These are phyloP conservation scores for Stichodactyla mertensii DNA, from an alignment of 64 coral and sea anemone genomes.

Conservation along the genomic window DNA sequence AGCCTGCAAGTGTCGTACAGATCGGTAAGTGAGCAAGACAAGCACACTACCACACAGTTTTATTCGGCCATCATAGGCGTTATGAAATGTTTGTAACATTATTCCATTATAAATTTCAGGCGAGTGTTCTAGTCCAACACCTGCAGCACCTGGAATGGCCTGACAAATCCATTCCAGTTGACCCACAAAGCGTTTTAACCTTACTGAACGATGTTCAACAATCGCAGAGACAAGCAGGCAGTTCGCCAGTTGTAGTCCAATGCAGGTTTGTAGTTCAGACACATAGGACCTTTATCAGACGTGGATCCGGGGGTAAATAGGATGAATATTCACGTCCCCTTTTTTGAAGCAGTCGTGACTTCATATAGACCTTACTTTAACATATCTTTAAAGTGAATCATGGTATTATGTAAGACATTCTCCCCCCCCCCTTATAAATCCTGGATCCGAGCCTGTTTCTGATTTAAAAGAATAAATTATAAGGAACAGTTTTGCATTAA, in stretches of 20 bases:
- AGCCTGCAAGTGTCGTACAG: background rate
- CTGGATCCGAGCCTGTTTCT: too few species aligned
- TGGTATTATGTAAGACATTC: too few species aligned
- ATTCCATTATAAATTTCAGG: background rate
- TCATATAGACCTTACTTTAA: too few species aligned
- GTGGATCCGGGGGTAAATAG: too few species aligned
- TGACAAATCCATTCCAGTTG: background rate
- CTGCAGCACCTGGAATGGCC: background rate
- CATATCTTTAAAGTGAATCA: too few species aligned
- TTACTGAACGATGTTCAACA: conserved; percentile 13
- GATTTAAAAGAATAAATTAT: too few species aligned
- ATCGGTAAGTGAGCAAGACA: background rate
- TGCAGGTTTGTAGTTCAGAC: conserved; percentile 6
- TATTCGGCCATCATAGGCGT: too few species aligned
- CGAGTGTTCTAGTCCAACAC: background rate
- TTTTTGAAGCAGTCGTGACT: too few species aligned
- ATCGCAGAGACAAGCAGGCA: background rate
- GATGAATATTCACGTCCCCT: too few species aligned
- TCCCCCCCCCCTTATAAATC: too few species aligned
- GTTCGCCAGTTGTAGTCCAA: conserved; percentile 8
- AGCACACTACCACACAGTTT: background rate
- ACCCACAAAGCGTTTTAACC: background rate
- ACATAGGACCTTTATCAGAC: too few species aligned
- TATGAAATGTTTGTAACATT: background rate
- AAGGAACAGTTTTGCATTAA: too few species aligned